Conservation (phyloP, 2,797 vertebrate species). For the Sciurus vulgaris region DNA sequence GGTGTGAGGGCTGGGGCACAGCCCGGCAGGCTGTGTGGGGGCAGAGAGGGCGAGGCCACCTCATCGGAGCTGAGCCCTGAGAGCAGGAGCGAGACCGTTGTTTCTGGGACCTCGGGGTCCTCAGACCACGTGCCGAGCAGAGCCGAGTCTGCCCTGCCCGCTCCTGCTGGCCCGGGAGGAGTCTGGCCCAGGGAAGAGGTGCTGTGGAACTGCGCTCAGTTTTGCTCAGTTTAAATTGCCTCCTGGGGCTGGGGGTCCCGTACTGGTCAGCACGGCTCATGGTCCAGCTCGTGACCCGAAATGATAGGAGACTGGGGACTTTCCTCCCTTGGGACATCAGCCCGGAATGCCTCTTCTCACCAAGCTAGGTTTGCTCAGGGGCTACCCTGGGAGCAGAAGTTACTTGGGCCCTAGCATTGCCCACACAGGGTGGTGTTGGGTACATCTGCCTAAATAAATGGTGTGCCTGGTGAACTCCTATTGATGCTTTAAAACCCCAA, state of each 20-base stretch:
- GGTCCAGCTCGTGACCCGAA: background rate
- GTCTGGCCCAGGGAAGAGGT: background rate
- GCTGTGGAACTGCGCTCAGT: background rate
- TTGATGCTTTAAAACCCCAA: constrained; percentile 1
- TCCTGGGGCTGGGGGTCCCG: fast-evolving
- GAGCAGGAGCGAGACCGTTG: background rate
- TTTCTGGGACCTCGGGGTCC: background rate
- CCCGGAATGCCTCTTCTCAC: no score
- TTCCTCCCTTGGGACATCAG: background rate
- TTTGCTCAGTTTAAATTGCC: background rate
- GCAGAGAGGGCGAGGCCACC: no score
- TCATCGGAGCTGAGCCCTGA: background rate
- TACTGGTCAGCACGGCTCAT: background rate
- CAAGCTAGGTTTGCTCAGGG: background rate
- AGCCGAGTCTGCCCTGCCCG: background rate
- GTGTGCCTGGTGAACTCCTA: background rate
- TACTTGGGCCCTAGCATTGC: background rate
- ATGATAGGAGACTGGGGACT: background rate
- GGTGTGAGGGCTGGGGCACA: background rate
- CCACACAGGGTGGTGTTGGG: background rate
- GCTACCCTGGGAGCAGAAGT: background rate
- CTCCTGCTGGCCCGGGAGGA: background rate
- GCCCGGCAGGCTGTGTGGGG: fast-evolving
- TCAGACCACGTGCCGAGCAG: background rate
- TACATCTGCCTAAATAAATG: background rate